Base-by-base conservation (phyloP, 2,797 vertebrate species). In the Ptychadena robeensis region DNA sequence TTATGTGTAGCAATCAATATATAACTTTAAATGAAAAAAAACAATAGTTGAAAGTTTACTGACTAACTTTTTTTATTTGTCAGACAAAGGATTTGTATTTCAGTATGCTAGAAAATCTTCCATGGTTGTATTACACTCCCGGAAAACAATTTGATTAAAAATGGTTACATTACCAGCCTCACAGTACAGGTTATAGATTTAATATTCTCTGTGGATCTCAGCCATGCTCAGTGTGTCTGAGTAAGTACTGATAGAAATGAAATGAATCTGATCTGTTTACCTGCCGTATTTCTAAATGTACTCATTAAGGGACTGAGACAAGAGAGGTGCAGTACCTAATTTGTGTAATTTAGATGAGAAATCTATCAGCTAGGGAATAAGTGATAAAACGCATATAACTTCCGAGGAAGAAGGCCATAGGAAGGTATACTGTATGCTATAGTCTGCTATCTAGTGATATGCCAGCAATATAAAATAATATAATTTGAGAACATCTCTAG, bases 101-200 rank as follows among this genome's bases (percentile, higher is more conserved):
- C 18, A 53, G 10, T 53, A 18, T 18, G 22, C 4, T 22, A 9
- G 44, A 53, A 44, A 53, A n/a, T 15, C 5, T 1, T 14, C 18
- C 18, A 53, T 53, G 15, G 18, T 18, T 22, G 18, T 53, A 22
- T 2, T 18, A 22, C 44, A 53, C 15, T 6, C 44, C 5, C 18
- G 15, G 61, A 32, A 40, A 77, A 77, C 37, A n/a, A 32, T 77
- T 77, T 77, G 63, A 66, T 65, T 77, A 66, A 65, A 77, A 77
- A 66, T 66, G 22, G 61, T 44, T 77, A 77, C 74, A 77, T 77
- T 66, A 77, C 25, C 37, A 31, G 61, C 64, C 30, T 65, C 37
- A 31, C 15, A 63, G 59, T n/a, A 44, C 10, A 40, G 1, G 28
- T 66, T 48, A 77, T 48, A n/a, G 63, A 65, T 77, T 25, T 77